Evolutionary conservation across 2,888 invertebrate genomes (phyloP), one percentile per base, ranked within the genome.

Genomic region (Sycophila texana): DNA sequence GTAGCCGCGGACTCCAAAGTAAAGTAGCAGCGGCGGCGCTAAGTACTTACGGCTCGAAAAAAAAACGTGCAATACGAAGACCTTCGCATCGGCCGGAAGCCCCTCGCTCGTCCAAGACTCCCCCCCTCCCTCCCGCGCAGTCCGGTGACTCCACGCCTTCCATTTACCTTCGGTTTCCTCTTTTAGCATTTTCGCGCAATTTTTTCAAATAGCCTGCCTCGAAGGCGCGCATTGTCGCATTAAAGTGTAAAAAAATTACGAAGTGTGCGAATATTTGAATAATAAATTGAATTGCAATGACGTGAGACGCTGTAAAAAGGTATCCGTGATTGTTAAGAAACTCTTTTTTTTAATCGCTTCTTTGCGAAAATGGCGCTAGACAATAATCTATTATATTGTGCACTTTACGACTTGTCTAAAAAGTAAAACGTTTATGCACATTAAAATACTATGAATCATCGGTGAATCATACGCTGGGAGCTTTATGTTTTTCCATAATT

Each of bases 41-140:
- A 77, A 77, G 72, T 72, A 71, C 39, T 39, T 39, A 39, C 70
- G 71, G 71, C 70, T 61, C 65, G 70, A 71, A 76, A 70, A 71
- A 76, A 70, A 76, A 30, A 51, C 18, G 53, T n/a, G 5, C 53
- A n/a, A 14, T 53, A n/a, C 47, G 51, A 60, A 67, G 65, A 49
- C 77, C 66, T 77, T 72, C 66, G 57, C 58, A 18, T 18, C 30
- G 58, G n/a, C 77, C 72, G 77, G 72, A 72, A 72, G 22, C 75
- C 58, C 49, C 74, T 71, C 68, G 49, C 55, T 60, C 68, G 68
- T 4, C 30, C 55, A 20, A 10, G n/a, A 30, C 51, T 47, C n/a
- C 26, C 51, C 22, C n/a, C 26, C 71, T 60, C 39, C 22, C 60
- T 49, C 60, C 47, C 30, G 26, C 51, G 66, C 39, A 39, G 39